These are phyloP conservation scores for Conomelus anceps DNA, from an alignment of 2,888 invertebrate genomes.

Conservation along the genomic window DNA sequence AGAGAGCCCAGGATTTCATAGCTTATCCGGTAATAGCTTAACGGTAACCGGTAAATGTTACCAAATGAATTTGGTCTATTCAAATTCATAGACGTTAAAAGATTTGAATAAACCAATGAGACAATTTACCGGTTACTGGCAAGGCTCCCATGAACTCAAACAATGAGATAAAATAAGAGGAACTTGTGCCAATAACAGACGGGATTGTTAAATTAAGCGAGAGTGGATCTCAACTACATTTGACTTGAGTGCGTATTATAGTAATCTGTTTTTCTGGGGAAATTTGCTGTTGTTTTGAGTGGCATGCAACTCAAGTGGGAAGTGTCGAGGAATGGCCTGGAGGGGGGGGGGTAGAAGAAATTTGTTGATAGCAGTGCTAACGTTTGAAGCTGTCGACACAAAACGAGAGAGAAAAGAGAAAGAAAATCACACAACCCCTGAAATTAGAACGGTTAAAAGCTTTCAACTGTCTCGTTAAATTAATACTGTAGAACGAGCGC, in stretches of 20 bases:
- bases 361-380: background rate
- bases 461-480: background rate
- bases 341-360: background rate
- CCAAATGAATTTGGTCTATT: no score
- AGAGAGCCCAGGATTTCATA: no score
- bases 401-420: background rate
- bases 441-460: background rate
- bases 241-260: background rate
- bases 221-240: background rate
- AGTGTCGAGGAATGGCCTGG: background rate
- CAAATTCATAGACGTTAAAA: no score
- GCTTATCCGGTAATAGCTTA: no score
- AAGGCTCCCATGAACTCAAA: no score
- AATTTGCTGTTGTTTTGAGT: background rate
- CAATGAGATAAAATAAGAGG: background rate
- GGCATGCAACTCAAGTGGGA: background rate
- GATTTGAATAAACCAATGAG: no score
- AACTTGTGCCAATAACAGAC: background rate
- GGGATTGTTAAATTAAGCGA: background rate
- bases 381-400: background rate
- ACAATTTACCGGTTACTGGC: no score
- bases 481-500: background rate
- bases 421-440: background rate
- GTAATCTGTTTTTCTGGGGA: background rate
- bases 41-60: no score